Evolutionary conservation across 2,797 vertebrate genomes (phyloP).

Genomic region (Vultur gryphus): DNA sequence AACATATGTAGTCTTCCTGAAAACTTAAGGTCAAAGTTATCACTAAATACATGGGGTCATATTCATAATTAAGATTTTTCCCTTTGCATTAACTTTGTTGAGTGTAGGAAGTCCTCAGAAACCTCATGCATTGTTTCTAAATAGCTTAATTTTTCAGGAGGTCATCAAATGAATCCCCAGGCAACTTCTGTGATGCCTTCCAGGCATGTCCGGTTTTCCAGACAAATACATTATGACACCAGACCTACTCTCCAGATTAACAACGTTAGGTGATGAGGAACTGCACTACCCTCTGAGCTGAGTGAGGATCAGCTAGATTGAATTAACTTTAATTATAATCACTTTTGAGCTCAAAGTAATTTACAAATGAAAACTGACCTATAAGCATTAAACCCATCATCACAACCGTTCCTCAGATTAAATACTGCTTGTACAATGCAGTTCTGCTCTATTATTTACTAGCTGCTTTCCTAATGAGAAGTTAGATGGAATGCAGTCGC

Average conservation of each 20-base stretch:
- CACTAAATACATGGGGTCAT: not conserved
- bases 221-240: not conserved
- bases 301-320: not conserved
- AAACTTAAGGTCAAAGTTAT: not conserved
- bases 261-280: not conserved
- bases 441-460: not conserved
- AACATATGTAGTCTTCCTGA: not conserved
- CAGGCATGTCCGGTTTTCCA: not conserved
- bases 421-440: not conserved
- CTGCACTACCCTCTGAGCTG: not conserved
- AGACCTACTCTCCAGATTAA: not conserved
- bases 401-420: not conserved
- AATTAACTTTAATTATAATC: conserved; percentile 2
- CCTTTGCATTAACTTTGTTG: not conserved
- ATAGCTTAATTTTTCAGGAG: not conserved
- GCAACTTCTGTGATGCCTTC: not conserved
- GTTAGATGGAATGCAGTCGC: not conserved
- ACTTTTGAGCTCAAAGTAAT: not conserved
- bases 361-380: not conserved
- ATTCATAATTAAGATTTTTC: not conserved
- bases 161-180: not conserved
- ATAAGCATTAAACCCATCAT: not conserved
- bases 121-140: not conserved
- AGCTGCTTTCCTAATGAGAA: not conserved
- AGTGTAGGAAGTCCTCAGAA: not conserved